Evolutionary conservation across 2,888 invertebrate genomes (phyloP).

Genomic region (Drosophila neutralis): DNA sequence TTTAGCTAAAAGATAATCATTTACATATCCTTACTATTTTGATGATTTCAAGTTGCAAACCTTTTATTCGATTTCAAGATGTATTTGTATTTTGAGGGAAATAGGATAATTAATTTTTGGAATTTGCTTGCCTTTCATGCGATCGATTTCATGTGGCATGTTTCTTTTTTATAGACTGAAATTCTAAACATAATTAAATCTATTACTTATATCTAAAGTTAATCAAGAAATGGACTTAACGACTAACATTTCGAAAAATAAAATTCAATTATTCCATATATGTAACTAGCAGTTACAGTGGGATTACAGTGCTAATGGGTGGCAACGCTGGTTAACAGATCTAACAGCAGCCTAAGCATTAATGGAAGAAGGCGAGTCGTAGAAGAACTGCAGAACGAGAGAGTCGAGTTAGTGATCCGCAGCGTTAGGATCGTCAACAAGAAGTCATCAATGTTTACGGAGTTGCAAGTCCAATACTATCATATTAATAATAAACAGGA

Average conservation of each 20-base stretch:
- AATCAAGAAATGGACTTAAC: background rate
- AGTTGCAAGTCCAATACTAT: no score
- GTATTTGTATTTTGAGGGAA: background rate
- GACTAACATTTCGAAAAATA: background rate
- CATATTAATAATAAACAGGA: no score
- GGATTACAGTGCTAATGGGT: no score
- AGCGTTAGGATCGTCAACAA: no score
- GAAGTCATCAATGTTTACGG: no score
- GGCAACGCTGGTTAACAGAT: no score
- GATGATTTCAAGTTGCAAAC: background rate
- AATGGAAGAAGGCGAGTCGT: no score
- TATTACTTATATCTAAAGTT: background rate
- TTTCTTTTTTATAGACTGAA: background rate
- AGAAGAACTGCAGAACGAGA: no score
- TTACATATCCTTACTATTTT: background rate
- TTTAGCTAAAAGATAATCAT: background rate
- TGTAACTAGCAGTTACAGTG: no score
- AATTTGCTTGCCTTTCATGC: background rate
- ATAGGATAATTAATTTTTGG: background rate
- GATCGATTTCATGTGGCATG: background rate
- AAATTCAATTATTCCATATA: background rate
- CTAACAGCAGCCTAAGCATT: no score
- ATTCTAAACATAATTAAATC: background rate
- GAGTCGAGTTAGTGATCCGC: no score
- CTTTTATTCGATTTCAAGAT: background rate